Percentiles rank a stretch among this genome's conserved stretches.
Conservation (phyloP, 1,140 invertebrate genomes). For the Dolichoris vasculosae region DNA sequence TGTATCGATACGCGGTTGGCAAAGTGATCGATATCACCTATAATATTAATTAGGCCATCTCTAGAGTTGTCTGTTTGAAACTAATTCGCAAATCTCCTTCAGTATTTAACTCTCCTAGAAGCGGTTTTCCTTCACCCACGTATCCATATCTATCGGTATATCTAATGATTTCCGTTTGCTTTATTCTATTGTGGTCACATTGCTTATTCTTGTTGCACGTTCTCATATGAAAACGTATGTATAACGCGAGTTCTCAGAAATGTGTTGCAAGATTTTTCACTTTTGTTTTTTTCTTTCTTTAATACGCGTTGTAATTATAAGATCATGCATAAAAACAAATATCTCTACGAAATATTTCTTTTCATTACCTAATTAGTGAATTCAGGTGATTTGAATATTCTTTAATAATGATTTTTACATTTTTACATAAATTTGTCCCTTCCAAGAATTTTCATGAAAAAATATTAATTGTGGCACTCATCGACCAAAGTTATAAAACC, state of each 20-base stretch:
- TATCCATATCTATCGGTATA: not conserved
- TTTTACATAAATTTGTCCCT: too few relatives aligned
- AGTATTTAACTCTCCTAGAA: not conserved
- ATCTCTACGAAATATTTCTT: not conserved
- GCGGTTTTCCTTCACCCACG: not conserved
- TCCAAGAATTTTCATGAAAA: too few relatives aligned
- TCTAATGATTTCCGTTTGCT: not conserved
- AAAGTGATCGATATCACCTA: constrained; percentile 13
- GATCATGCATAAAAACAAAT: not conserved
- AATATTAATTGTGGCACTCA: too few relatives aligned
- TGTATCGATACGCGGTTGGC: constrained; percentile 1
- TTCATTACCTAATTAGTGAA: too few relatives aligned
- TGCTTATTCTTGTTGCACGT: not conserved
- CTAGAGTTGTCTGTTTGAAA: constrained; percentile 73
- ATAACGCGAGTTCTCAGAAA: not conserved
- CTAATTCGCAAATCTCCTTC: not conserved
- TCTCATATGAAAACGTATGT: not conserved
- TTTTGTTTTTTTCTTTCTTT: not conserved
- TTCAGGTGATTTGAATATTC: too few relatives aligned
- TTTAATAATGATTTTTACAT: too few relatives aligned
- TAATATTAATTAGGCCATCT: constrained; percentile 71
- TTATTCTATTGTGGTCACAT: not conserved
- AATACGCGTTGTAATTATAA: not conserved
- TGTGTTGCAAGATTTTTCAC: not conserved
- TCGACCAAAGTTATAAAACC: too few relatives aligned